A percentile compares a stretch with the other conserved stretches of the same genome.
These are phyloP conservation scores for Ormia ochracea DNA, from an alignment of 2,888 invertebrate species.

Conservation along the genomic window DNA sequence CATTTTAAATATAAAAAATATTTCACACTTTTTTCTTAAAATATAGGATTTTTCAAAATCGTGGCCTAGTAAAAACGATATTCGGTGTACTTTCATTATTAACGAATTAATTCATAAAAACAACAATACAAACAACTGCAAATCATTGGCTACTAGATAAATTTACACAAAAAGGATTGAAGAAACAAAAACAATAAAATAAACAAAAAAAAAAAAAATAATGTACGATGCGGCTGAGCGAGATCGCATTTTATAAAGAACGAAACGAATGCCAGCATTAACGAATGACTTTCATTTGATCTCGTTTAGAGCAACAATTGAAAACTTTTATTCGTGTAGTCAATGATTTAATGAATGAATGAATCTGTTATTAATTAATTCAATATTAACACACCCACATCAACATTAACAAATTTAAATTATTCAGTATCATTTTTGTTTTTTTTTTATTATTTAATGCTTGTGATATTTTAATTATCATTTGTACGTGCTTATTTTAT, in stretches of 20 bases:
- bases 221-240: too few relatives aligned
- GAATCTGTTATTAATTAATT: constrained; percentile 12
- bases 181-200: background rate
- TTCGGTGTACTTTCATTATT: too few relatives aligned
- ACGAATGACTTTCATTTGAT: constrained; percentile 12
- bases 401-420: constrained; percentile 4
- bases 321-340: constrained; percentile 4
- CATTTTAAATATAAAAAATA: too few relatives aligned
- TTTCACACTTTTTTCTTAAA: too few relatives aligned
- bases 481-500: background rate
- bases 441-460: constrained; percentile 20
- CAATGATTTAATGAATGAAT: constrained; percentile 7
- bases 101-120: constrained; percentile 35
- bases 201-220: background rate
- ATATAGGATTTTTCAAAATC: too few relatives aligned
- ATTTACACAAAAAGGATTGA: background rate
- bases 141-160: background rate
- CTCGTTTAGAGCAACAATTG: background rate
- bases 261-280: background rate
- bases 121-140: background rate
- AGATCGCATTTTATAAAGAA: background rate
- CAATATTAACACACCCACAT: constrained; percentile 34
- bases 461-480: constrained; percentile 31
- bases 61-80: too few relatives aligned
- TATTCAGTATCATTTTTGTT: constrained; percentile 20